Conservation (phyloP, 2,113 vertebrate genomes). For the Herpetotheres cachinnans region DNA sequence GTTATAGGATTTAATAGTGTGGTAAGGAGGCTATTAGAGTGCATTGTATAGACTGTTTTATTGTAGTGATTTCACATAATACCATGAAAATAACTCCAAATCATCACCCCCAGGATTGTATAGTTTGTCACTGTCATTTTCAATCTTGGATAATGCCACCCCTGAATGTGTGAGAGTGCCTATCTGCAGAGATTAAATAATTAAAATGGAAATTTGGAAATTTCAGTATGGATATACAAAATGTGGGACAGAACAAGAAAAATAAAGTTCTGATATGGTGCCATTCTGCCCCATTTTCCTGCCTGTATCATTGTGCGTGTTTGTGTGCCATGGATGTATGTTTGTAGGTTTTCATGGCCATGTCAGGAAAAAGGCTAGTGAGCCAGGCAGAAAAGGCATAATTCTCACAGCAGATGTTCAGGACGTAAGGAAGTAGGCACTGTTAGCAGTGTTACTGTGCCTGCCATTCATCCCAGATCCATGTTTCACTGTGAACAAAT, state of each 20-base stretch:
- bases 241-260: not conserved
- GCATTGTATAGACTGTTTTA: slow-evolving; percentile 21
- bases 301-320: not conserved
- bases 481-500: not conserved
- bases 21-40: slow-evolving; percentile 17
- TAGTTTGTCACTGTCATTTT: not conserved
- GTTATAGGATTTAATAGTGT: not conserved
- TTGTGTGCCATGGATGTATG: not conserved
- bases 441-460: not conserved
- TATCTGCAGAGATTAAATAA: not conserved
- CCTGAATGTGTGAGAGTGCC: not conserved
- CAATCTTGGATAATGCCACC: not conserved
- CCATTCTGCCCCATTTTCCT: not conserved
- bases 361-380: not conserved
- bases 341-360: not conserved
- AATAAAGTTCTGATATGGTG: not conserved
- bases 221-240: not conserved
- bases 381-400: not conserved
- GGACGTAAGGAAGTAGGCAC: not conserved
- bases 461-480: not conserved
- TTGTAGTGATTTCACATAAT: not conserved
- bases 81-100: not conserved
- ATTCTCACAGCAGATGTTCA: not conserved
- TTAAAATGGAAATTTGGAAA: not conserved
- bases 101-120: not conserved